Evolutionary conservation across 2,113 vertebrate genomes (phyloP), one percentile per base, ranked within the genome.

Genomic region (Callorhinus ursinus): DNA sequence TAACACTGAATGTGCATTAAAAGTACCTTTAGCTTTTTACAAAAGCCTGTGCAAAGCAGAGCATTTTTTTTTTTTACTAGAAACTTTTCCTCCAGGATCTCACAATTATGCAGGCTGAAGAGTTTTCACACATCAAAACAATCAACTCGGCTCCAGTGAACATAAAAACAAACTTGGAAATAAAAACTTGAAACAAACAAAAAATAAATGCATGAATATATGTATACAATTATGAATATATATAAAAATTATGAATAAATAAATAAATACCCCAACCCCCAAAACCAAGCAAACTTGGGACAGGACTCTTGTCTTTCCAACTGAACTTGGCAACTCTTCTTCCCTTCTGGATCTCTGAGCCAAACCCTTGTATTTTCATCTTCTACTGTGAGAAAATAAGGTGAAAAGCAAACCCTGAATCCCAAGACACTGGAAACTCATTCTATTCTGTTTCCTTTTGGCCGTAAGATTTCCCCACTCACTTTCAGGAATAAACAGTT

Each of bases 401-500:
- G 95, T 97, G 76, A 89, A 98, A 97, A 93, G 87, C 57, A 93
- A 97, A 95, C 63, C 22, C 26, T 0, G 21, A 96, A 90, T 98
- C 97, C 83, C 89, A 84, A 93, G 95, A 92, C 76, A 28, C 76
- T 59, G 57, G 69, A 96, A 97, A 90, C 69, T 95, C 89, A 96
- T 98, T 98, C 89, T 19, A 26, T 86, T 90, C 90, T 97, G 24
- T 93, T 97, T 97, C 84, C 74, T 96, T 96, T 89, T 13, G 12
- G 80, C 39, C 46, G 4, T 81, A 80, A 95, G 89, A 96, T 97
- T 97, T 97, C 96, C 89, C 83, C 42, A 36, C 63, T 96, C 92
- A 55, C 83, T 96, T 90, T 84, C 83, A 93, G 98, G 51, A 95
- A 96, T 92, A 97, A 97, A 95, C 93, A 93, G 53, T 84, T 95